A percentile compares a stretch with the other conserved stretches of the same genome.
Conservation (phyloP, 2,888 invertebrate species). For the Oligia fasciuncula region DNA sequence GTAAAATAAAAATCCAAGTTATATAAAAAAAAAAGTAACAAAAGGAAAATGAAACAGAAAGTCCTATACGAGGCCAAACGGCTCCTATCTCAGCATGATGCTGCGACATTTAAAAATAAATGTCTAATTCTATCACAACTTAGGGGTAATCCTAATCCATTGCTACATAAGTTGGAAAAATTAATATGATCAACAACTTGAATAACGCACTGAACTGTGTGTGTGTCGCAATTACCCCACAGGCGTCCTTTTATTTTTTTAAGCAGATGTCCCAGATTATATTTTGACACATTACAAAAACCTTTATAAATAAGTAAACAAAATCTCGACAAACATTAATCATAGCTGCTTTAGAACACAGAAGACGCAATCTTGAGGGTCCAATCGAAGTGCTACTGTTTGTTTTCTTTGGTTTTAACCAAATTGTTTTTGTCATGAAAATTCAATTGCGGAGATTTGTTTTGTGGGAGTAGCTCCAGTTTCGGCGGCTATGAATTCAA, state of each 20-base stretch:
- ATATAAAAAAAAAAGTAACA: too few relatives aligned
- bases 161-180: too few relatives aligned
- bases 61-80: too few relatives aligned
- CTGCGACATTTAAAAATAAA: too few relatives aligned
- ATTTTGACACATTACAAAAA: background rate
- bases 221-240: too few relatives aligned
- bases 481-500: slow-evolving; percentile 15
- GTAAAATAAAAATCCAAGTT: too few relatives aligned
- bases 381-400: slow-evolving; percentile 42
- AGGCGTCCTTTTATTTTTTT: background rate
- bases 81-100: too few relatives aligned
- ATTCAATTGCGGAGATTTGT: slow-evolving; percentile 63
- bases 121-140: too few relatives aligned
- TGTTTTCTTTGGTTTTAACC: slow-evolving; percentile 54
- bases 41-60: too few relatives aligned
- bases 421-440: slow-evolving; percentile 64
- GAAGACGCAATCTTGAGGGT: slow-evolving; percentile 31
- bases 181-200: too few relatives aligned
- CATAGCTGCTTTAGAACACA: slow-evolving; percentile 14
- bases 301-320: background rate
- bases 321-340: slow-evolving; percentile 44
- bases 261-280: background rate
- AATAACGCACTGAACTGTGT: too few relatives aligned
- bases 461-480: slow-evolving; percentile 30
- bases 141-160: too few relatives aligned